A percentile compares a stretch with the other conserved stretches of the same genome.
Evolutionary conservation across 1,140 invertebrate genomes (phyloP).

Genomic region (Drosophila rhopaloa): DNA sequence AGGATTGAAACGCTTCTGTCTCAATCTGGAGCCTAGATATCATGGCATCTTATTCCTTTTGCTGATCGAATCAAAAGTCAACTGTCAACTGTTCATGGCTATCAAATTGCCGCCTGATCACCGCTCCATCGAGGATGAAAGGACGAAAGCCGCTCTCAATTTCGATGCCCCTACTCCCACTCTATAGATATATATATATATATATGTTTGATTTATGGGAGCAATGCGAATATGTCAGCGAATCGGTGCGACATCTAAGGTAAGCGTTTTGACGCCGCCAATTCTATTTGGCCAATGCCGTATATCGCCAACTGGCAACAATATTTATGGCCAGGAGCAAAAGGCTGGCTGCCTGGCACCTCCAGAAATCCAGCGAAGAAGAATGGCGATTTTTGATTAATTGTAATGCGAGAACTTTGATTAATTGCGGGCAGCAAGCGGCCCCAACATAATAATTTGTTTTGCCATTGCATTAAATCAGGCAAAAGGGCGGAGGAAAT

Average conservation of each 20-base stretch:
- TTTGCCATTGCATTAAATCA: constrained; percentile 81
- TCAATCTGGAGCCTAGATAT: background rate
- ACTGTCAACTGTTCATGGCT: constrained; percentile 78
- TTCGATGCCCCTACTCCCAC: constrained; percentile 50
- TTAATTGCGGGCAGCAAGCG: constrained; percentile 71
- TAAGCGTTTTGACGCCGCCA: constrained; percentile 75
- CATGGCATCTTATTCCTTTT: background rate
- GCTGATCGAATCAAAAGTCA: constrained; percentile 44
- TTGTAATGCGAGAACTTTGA: constrained; percentile 80
- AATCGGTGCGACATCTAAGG: constrained; percentile 40
- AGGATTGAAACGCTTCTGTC: background rate
- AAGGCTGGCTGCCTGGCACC: background rate
- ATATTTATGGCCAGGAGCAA: constrained; percentile 60
- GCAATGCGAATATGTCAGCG: constrained; percentile 19
- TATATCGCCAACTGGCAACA: constrained; percentile 23
- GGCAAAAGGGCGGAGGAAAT: background rate
- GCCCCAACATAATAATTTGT: constrained; percentile 77
- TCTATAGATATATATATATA: constrained; percentile 2
- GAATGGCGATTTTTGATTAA: constrained; percentile 69
- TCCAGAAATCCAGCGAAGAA: constrained; percentile 2
- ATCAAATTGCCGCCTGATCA: constrained; percentile 73
- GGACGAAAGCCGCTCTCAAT: constrained; percentile 57
- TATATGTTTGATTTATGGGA: constrained; percentile 28
- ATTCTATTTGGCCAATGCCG: constrained; percentile 66
- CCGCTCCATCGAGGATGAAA: constrained; percentile 51